These are phyloP conservation scores for Spermophilus dauricus DNA, from an alignment of 2,113 vertebrate species.

Conservation along the genomic window DNA sequence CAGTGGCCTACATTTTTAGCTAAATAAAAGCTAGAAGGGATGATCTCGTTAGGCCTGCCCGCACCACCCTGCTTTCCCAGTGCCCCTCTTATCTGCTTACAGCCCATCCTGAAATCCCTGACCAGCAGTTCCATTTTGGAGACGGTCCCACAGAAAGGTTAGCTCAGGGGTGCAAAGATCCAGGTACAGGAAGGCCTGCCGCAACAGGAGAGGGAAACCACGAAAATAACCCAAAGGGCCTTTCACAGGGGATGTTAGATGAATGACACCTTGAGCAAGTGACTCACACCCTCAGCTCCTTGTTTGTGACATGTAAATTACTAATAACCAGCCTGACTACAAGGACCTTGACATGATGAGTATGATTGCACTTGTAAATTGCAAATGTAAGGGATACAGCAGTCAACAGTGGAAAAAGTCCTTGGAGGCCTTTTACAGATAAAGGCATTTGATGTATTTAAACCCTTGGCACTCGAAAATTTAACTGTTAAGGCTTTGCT, in stretches of 20 bases:
- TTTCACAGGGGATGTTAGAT: background rate
- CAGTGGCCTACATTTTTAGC: background rate
- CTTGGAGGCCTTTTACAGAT: slow-evolving; percentile 62
- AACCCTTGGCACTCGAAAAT: background rate
- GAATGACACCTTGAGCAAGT: background rate
- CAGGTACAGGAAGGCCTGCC: background rate
- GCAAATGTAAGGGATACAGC: background rate
- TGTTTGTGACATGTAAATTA: background rate
- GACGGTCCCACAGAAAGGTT: background rate
- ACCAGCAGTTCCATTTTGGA: background rate
- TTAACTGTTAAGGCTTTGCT: slow-evolving; percentile 48
- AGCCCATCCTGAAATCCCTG: background rate
- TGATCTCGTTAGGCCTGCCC: background rate
- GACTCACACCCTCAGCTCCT: background rate
- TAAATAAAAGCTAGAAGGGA: background rate
- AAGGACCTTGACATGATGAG: background rate
- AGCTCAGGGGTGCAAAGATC: background rate
- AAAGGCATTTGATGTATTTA: slow-evolving; percentile 55
- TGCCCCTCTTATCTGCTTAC: background rate
- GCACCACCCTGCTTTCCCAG: background rate
- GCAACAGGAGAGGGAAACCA: background rate
- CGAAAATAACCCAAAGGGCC: background rate
- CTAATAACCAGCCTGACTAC: background rate
- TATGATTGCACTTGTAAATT: background rate
- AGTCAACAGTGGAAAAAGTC: slow-evolving; percentile 25